A percentile compares a stretch with the other conserved stretches of the same genome.
Evolutionary conservation across 2,888 invertebrate genomes (phyloP).

Genomic region (Cantharis rustica): DNA sequence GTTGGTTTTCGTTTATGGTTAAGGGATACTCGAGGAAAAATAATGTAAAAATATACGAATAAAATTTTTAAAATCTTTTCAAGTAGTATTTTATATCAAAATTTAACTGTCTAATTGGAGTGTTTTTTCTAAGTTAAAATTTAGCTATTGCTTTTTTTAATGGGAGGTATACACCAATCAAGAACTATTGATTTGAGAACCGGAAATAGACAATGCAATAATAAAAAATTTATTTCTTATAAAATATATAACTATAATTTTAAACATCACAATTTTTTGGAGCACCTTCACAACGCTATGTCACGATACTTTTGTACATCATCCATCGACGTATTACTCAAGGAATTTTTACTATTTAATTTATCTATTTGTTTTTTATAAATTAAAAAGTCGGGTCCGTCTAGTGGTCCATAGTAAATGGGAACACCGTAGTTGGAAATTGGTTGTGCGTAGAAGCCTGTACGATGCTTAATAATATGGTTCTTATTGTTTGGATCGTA

Average conservation of each 20-base stretch:
- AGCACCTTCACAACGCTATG: slow-evolving; percentile 49
- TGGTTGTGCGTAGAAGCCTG: slow-evolving; percentile 54
- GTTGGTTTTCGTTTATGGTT: background rate
- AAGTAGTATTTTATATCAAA: background rate
- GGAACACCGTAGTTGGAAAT: slow-evolving; percentile 54
- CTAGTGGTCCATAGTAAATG: slow-evolving; percentile 55
- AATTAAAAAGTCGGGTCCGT: slow-evolving; percentile 55
- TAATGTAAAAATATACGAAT: background rate
- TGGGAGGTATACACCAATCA: too few relatives aligned
- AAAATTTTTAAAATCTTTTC: background rate
- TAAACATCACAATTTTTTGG: background rate
- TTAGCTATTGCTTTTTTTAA: too few relatives aligned
- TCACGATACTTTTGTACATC: slow-evolving; percentile 57
- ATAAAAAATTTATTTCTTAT: background rate
- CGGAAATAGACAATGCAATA: background rate
- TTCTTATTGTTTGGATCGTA: slow-evolving; percentile 43
- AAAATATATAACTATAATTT: background rate
- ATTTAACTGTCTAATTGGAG: too few relatives aligned
- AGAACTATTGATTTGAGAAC: too few relatives aligned
- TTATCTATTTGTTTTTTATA: slow-evolving; percentile 54
- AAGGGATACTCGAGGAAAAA: background rate
- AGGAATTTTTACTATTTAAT: slow-evolving; percentile 50
- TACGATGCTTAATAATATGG: slow-evolving; percentile 50
- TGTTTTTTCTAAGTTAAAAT: too few relatives aligned
- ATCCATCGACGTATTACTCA: slow-evolving; percentile 55